Evolutionary conservation across 92 coral and sea anemone genomes (phyloP).

Genomic region (Zoanthus solanderi): DNA sequence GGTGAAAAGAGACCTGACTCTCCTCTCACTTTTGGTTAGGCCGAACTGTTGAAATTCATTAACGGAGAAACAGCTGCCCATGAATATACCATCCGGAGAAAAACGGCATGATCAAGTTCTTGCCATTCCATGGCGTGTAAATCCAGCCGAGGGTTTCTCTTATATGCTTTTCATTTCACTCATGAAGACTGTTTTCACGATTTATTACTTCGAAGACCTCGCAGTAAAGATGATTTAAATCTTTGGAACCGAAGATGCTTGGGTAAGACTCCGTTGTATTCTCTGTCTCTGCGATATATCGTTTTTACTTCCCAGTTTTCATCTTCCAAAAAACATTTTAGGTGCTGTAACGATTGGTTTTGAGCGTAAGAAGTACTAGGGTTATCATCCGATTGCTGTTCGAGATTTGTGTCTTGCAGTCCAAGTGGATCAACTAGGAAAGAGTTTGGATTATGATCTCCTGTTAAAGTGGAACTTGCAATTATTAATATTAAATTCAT

Average conservation of each 20-base stretch:
- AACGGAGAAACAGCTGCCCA: too few relatives aligned
- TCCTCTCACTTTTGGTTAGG: too few relatives aligned
- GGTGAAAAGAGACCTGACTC: too few relatives aligned
- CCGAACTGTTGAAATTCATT: too few relatives aligned
- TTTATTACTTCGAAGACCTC: background rate
- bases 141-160: too few relatives aligned
- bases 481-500: constrained; percentile 23
- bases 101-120: too few relatives aligned
- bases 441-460: background rate
- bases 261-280: background rate
- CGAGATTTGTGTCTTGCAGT: background rate
- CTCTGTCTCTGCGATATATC: background rate
- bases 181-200: too few relatives aligned
- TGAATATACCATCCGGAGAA: too few relatives aligned
- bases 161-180: too few relatives aligned
- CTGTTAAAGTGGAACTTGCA: background rate
- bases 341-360: background rate
- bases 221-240: background rate
- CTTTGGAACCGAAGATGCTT: constrained; percentile 20
- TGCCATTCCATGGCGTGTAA: too few relatives aligned
- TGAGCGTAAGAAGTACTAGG: background rate
- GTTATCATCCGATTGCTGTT: background rate
- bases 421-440: background rate
- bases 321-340: background rate
- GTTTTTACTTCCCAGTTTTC: background rate